A percentile compares a stretch with the other conserved stretches of the same genome.
These are phyloP conservation scores for Prosopocoilus inquinatus DNA, from an alignment of 2,888 invertebrate genomes.

Conservation along the genomic window DNA sequence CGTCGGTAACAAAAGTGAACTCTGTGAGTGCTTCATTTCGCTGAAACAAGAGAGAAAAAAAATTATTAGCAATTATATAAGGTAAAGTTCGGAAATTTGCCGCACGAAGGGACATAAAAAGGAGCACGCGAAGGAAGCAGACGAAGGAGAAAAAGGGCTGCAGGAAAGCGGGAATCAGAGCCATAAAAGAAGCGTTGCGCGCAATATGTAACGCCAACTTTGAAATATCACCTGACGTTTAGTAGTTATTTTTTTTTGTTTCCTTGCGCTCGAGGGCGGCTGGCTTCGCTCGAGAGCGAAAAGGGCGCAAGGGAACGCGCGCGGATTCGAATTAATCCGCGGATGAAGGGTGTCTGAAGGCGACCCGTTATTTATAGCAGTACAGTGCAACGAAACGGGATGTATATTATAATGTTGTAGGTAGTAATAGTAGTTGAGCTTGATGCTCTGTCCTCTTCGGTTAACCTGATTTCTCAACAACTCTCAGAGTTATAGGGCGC, in stretches of 20 bases:
- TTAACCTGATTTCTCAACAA: slow-evolving; percentile 19
- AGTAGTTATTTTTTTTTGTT: slow-evolving; percentile 6
- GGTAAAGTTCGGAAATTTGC: not conserved
- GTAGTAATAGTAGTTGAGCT: not conserved
- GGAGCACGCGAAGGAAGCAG: not conserved
- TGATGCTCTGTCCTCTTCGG: slow-evolving; percentile 6
- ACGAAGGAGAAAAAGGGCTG: slow-evolving; percentile 16
- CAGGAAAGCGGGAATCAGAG: slow-evolving; percentile 27
- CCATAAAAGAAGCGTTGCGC: slow-evolving; percentile 29
- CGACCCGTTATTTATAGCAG: not conserved
- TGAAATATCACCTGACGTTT: slow-evolving; percentile 29
- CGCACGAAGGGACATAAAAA: not conserved
- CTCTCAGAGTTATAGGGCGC: slow-evolving; percentile 15
- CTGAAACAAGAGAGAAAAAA: no score
- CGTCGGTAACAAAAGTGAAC: no score
- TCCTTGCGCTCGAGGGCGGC: slow-evolving; percentile 1
- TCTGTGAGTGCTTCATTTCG: no score
- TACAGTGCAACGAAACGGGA: slow-evolving; percentile 1
- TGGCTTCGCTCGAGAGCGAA: not conserved
- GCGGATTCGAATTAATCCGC: slow-evolving; percentile 13
- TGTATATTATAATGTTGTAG: slow-evolving; percentile 9
- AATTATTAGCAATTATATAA: no score
- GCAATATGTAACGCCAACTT: slow-evolving; percentile 32
- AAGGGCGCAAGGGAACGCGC: not conserved
- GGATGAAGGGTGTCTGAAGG: slow-evolving; percentile 12